These are phyloP conservation scores for Sylvia atricapilla DNA, from an alignment of 2,113 vertebrate genomes.

Conservation along the genomic window DNA sequence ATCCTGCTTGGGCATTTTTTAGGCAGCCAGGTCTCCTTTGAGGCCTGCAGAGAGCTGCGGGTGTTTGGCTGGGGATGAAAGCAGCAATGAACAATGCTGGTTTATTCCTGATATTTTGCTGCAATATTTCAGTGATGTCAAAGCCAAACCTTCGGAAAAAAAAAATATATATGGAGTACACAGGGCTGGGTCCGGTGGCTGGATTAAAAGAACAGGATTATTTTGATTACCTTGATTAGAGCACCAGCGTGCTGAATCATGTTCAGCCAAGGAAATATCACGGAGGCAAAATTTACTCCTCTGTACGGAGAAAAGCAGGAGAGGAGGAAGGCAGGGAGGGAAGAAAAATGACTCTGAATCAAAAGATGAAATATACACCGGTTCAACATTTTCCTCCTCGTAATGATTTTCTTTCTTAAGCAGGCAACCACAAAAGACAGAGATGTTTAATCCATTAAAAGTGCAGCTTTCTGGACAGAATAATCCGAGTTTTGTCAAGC, in stretches of 20 bases:
- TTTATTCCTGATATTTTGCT: slow-evolving; percentile 31
- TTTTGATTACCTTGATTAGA: slow-evolving; percentile 54
- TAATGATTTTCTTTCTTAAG: not conserved
- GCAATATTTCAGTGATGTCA: slow-evolving; percentile 35
- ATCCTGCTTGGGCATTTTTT: not conserved
- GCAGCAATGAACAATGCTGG: not conserved
- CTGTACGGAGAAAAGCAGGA: not conserved
- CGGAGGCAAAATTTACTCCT: slow-evolving; percentile 36
- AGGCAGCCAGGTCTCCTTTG: not conserved
- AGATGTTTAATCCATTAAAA: slow-evolving; percentile 60
- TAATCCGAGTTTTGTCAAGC: slow-evolving; percentile 13
- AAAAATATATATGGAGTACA: not conserved
- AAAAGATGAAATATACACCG: not conserved
- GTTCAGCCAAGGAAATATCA: slow-evolving; percentile 62
- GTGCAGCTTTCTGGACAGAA: slow-evolving; percentile 3
- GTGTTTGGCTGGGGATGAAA: slow-evolving; percentile 48
- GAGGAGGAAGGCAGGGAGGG: not conserved
- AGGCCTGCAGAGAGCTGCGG: slow-evolving; percentile 10
- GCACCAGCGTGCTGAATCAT: not conserved
- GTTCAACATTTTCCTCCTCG: not conserved
- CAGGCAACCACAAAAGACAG: slow-evolving; percentile 24
- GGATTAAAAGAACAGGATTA: slow-evolving; percentile 48
- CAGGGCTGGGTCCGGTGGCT: not conserved
- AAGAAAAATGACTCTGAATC: slow-evolving; percentile 33
- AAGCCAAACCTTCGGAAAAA: slow-evolving; percentile 15